phyloP scores from a whole-genome alignment of 2,797 vertebrate genomes.

The Sebastes hubbsi region DNA sequence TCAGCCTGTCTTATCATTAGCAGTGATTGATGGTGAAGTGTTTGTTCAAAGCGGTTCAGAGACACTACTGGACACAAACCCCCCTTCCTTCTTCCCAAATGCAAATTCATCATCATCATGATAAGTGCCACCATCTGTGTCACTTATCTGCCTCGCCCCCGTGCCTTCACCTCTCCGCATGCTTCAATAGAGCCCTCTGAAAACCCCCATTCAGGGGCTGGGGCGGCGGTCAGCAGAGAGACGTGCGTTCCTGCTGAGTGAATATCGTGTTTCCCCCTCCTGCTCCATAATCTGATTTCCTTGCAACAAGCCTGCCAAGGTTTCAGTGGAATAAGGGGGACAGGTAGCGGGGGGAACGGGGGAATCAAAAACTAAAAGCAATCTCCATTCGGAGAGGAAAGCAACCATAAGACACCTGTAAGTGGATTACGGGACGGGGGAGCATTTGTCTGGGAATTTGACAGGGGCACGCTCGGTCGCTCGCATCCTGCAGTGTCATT shows the following conservation, averaged over 20 bases:
- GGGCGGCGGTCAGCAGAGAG: slow-evolving; percentile 54
- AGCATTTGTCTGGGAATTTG: slow-evolving; percentile 61
- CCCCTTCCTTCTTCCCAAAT: slow-evolving; percentile 26
- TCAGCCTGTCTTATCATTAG: slow-evolving; percentile 67
- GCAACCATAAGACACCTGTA: slow-evolving; percentile 69
- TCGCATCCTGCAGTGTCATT: slow-evolving; percentile 40
- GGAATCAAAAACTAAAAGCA: slow-evolving; percentile 61
- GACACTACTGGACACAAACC: slow-evolving; percentile 47
- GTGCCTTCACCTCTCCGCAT: slow-evolving; percentile 59
- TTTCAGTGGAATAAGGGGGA: slow-evolving; percentile 57
- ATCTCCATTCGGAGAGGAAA: slow-evolving; percentile 59
- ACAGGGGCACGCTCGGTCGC: slow-evolving; percentile 28
- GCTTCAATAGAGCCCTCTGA: slow-evolving; percentile 60
- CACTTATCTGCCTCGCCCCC: slow-evolving; percentile 67
- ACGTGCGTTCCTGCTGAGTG: slow-evolving; percentile 58
- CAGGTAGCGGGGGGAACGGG: slow-evolving; percentile 62
- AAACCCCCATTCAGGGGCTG: slow-evolving; percentile 54
- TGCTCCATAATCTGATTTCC: slow-evolving; percentile 78
- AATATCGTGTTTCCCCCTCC: slow-evolving; percentile 71
- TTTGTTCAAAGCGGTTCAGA: slow-evolving; percentile 66
- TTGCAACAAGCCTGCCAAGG: slow-evolving; percentile 60
- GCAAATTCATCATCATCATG: slow-evolving; percentile 78
- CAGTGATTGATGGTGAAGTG: slow-evolving; percentile 80
- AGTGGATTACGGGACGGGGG: slow-evolving; percentile 70
- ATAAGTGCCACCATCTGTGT: slow-evolving; percentile 76